Evolutionary conservation across 2,888 invertebrate species (phyloP), one percentile per base, ranked within the genome.

Genomic region (Plebejus argus): DNA sequence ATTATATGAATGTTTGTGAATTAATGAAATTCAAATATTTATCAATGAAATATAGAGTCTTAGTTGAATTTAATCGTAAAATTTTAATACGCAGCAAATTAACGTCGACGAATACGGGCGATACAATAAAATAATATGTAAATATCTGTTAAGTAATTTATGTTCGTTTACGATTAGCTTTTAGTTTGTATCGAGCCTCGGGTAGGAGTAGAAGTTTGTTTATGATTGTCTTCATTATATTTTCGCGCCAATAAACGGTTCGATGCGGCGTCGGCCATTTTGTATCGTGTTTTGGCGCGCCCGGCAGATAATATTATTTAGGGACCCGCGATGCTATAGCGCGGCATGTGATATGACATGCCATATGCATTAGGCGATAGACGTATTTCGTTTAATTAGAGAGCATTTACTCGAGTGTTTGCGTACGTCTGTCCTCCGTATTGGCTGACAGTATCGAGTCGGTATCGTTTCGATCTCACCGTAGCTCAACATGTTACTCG

Each of bases 91-190:
- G 74, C 74, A 74, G 74, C 74, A 23, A 53, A 23, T 20, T 20
- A 49, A 53, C 12, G 49, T 20, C 45, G 71, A 6, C 39, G 71
- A 45, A 28, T 66, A 23, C 45, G 45, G 18, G 18, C 49, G 74
- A 74, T 74, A 28, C 28, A 72, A 72, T 72, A 71, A 53, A 78
- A 79, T 79, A 78, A 78, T 78, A 78, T 91, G 92, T 92, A 92
- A 90, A 92, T 92, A 92, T 88, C 84, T 82, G 84, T 86, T 89
- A 85, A 88, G 86, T 91, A 89, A 92, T 88, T 91, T 91, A 92
- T 90, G 88, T 89, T 89, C 82, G 84, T 82, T 84, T 85, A 74
- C 74, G 18, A n/a, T 28, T 83, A 74, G 74, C 49, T 53, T 18
- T 74, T 74, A 84, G 84, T 84, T 82, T 81, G 85, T 87, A 86